phyloP scores from a whole-genome alignment of 2,888 invertebrate genomes.

The Phaedon cochleariae region DNA sequence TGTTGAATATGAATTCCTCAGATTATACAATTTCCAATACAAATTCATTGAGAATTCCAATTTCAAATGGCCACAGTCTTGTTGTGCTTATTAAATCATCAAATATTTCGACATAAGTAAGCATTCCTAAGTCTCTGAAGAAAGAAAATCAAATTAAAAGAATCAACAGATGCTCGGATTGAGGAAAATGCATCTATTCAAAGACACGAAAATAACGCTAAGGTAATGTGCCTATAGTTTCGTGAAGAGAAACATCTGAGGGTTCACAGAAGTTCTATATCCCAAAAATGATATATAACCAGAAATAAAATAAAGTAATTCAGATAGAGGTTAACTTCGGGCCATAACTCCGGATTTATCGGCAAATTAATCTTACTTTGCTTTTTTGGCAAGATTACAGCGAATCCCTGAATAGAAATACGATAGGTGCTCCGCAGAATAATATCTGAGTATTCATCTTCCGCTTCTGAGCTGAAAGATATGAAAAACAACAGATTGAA shows the following conservation, averaged over 20 bases:
- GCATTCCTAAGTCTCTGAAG: too few relatives aligned
- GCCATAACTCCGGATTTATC: background rate
- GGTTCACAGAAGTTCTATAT: background rate
- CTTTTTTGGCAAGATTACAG: background rate
- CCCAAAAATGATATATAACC: background rate
- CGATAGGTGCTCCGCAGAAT: background rate
- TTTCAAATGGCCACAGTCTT: too few relatives aligned
- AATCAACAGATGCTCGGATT: too few relatives aligned
- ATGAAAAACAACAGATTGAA: background rate
- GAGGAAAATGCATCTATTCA: too few relatives aligned
- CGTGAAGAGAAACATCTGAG: background rate
- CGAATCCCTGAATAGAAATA: background rate
- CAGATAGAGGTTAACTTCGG: background rate
- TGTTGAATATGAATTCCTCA: too few relatives aligned
- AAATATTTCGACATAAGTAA: too few relatives aligned
- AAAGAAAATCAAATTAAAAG: too few relatives aligned
- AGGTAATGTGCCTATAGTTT: too few relatives aligned
- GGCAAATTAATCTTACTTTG: background rate
- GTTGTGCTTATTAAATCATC: too few relatives aligned
- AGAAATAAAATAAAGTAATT: background rate
- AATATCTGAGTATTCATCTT: slow-evolving; percentile 11
- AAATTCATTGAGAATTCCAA: too few relatives aligned
- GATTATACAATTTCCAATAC: too few relatives aligned
- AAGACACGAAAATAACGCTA: too few relatives aligned
- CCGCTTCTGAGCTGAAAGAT: background rate